Evolutionary conservation across 2,797 vertebrate genomes (phyloP).

Genomic region (Gymnothorax javanicus): DNA sequence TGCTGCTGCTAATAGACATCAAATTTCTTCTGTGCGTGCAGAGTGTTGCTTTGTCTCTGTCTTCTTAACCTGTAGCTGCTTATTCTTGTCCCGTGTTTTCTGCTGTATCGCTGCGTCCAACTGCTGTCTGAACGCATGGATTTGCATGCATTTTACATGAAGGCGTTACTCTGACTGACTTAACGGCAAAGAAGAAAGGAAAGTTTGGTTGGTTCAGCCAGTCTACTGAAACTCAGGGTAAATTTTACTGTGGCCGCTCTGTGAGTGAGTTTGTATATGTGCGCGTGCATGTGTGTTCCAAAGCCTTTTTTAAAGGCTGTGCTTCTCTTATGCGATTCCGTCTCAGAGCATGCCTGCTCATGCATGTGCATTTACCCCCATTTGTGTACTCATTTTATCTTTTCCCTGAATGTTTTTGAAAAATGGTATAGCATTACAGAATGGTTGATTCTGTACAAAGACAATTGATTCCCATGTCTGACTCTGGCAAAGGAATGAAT

Average conservation of each 20-base stretch:
- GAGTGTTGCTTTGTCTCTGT: conserved; percentile 54
- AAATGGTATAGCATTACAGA: not conserved
- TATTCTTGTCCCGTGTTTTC: conserved; percentile 65
- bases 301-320: conserved; percentile 43
- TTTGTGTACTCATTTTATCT: not conserved
- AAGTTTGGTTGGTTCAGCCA: conserved; percentile 94
- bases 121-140: conserved; percentile 81
- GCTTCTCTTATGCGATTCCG: conserved; percentile 55
- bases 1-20: conserved; percentile 65
- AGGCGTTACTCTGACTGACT: conserved; percentile 95
- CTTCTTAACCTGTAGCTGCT: conserved; percentile 66
- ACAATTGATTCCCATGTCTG: not conserved
- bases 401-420: not conserved
- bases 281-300: conserved; percentile 33
- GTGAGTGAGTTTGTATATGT: conserved; percentile 14
- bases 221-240: conserved; percentile 96
- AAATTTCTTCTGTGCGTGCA: conserved; percentile 67
- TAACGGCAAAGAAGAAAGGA: conserved; percentile 97
- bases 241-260: conserved; percentile 75
- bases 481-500: conserved; percentile 12
- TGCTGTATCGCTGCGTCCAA: conserved; percentile 73
- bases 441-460: not conserved
- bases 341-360: conserved; percentile 32
- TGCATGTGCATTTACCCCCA: not conserved
- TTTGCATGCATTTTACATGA: conserved; percentile 84